Evolutionary conservation across 1,140 invertebrate genomes (phyloP), one percentile per base, ranked within the genome.

Genomic region (Brachionus angularis): DNA sequence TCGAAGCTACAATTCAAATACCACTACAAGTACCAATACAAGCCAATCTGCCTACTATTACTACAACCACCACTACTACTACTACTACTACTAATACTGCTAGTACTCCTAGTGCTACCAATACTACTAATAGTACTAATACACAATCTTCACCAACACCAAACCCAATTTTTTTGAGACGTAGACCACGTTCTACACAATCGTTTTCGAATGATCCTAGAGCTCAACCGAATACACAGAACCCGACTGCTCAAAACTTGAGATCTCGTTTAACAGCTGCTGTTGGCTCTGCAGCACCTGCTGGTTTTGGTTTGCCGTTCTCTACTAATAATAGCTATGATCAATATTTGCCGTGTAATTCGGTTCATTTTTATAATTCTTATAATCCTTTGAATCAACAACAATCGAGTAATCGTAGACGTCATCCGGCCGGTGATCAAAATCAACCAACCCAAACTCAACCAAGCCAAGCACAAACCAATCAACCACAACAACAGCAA

Each of bases 351-450:
- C 62, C 62, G n/a, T 67, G 62, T 21, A 67, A 67, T 36, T 67
- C 62, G 31, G 62, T 67, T 23, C 62, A 67, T 50, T 67, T 67
- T 50, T 67, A 67, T 23, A 67, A 67, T 67, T 67, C 62, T 5
- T 47, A 18, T 27, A 39, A 46, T 10, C 42, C 62, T 18, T 29
- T 42, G 10, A 10, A 42, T 10, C 10, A 42, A 50, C 62, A 67
- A 16, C 62, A 67, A 23, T n/a, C 58, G n/a, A 21, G 27, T 10
- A 27, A 33, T 16, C 42, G 23, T 1, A 21, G 34, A 39, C 42
- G 23, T 12, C 23, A 67, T 7, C 62, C 39, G 16, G 44, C 39
- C 16, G 49, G 49, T n/a, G 49, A 52, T n/a, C 49, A 31, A 34
- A 10, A 10, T 16, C 39, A 10, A 16, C 16, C 39, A 42, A 42